phyloP scores from a whole-genome alignment of 2,888 invertebrate genomes.

The Athalia cordata region DNA sequence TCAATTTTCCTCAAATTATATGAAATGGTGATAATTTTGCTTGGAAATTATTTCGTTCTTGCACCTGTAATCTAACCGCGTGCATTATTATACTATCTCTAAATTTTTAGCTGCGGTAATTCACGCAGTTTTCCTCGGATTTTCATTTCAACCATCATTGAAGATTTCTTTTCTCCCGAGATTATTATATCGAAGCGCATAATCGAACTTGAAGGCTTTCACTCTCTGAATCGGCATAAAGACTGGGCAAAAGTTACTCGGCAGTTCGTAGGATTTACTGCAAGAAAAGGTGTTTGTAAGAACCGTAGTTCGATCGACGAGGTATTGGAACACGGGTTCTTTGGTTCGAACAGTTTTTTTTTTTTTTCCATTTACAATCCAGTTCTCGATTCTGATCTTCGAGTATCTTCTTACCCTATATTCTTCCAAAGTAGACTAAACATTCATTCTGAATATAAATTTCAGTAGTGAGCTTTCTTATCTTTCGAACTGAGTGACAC shows the following conservation, averaged over 20 bases:
- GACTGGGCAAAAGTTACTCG: conserved; percentile 7
- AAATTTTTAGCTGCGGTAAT: too few species aligned
- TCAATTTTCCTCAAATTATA: background rate
- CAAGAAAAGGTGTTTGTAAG: background rate
- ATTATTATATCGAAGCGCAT: background rate
- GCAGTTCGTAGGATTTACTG: background rate
- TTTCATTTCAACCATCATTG: too few species aligned
- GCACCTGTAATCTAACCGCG: background rate
- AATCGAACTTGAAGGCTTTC: background rate
- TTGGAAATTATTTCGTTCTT: background rate
- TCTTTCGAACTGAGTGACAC: conserved; percentile 20
- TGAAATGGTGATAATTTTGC: background rate
- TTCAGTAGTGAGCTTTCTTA: conserved; percentile 30
- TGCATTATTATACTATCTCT: too few species aligned
- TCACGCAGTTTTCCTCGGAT: too few species aligned
- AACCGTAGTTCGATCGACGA: background rate
- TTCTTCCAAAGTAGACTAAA: conserved; percentile 1
- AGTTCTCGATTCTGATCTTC: conserved; percentile 10
- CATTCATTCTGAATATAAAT: conserved; percentile 2
- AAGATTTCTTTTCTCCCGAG: too few species aligned
- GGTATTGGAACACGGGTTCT: conserved; percentile 8
- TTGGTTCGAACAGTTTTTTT: conserved; percentile 2
- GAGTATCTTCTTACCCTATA: background rate
- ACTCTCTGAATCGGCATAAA: background rate
- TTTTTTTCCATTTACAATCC: background rate